Percentiles rank a stretch among this genome's conserved stretches.
Conservation (phyloP, 2,113 vertebrate genomes). For the Callocephalon fimbriatum region DNA sequence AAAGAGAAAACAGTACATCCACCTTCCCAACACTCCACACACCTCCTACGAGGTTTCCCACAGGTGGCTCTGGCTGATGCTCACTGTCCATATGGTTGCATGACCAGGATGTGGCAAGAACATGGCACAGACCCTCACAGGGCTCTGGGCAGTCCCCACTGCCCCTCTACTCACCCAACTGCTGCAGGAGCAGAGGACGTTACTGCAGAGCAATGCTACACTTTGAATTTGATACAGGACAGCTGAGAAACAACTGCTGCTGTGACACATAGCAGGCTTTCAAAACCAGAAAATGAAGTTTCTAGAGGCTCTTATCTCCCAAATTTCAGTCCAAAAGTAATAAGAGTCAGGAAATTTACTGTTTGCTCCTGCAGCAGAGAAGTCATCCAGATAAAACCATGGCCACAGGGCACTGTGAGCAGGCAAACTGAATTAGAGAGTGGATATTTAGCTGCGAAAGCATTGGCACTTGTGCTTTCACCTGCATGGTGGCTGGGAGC, state of each 20-base stretch:
- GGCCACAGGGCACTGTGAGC: not conserved
- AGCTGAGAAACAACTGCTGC: not conserved
- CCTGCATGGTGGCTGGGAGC: not conserved
- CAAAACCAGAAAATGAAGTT: not conserved
- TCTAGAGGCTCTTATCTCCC: not conserved
- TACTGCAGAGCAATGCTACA: accelerated
- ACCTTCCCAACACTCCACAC: accelerated
- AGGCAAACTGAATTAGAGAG: not conserved
- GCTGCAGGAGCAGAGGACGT: not conserved
- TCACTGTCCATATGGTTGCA: accelerated
- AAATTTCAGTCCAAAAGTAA: not conserved
- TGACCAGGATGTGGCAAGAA: accelerated
- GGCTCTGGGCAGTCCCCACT: not conserved
- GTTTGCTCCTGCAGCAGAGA: not conserved
- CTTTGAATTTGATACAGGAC: not conserved
- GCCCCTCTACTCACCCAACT: accelerated
- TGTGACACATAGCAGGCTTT: not conserved
- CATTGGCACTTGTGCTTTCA: not conserved
- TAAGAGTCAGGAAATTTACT: not conserved
- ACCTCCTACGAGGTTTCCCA: accelerated
- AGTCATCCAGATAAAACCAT: not conserved
- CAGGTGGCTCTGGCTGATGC: accelerated
- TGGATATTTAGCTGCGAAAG: not conserved
- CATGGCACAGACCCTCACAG: accelerated
- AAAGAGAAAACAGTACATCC: not conserved